Base-by-base conservation (phyloP, 2,888 invertebrate species). In the Lithosia quadra region DNA sequence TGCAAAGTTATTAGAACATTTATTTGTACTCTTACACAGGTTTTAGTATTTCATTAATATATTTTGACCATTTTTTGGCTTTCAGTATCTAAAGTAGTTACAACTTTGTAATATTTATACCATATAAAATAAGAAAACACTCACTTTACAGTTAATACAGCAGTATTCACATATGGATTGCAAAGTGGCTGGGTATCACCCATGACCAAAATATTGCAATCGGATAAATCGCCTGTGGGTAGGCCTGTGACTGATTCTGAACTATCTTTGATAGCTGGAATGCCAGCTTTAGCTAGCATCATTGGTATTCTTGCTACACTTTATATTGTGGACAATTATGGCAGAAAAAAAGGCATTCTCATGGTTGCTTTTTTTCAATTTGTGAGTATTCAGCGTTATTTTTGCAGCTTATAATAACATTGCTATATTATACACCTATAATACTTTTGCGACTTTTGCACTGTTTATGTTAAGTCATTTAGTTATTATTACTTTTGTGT, bases 151-250 rank as follows among this genome's bases (percentile, higher is more conserved):
- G 95, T 88, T 8, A 92, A 92, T 70, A 68, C 92, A 55, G 79
- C 91, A 15, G 77, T 91, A 13, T 83, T 95, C 24, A 90, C 89
- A 28, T 89, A 92, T 65, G 95, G 95, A 0, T 85, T 91, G 4
- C 91, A 91, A 72, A 82, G 88, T 2, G 95, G 94, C 2, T 95
- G 95, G 93, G 84, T 93, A 0, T 94, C 95, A 0, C 92, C 95
- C 0, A 89, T 91, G 69, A 77, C 91, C 21, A 87, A 89, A 4
- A 72, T 91, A 24, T 81, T 95, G 43, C 85, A 91, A 70, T 91
- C 92, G 0, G 75, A 81, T 7, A 53, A 76, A 5, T 89, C 92
- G 0, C 91, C 92, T 0, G 78, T 88, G 4, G 91, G 90, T 0
- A 73, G 72, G 43, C 85, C 91, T 0, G 72, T 95, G 72, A 87